Conservation (phyloP, 2,888 invertebrate species). For the Metalampra italica region DNA sequence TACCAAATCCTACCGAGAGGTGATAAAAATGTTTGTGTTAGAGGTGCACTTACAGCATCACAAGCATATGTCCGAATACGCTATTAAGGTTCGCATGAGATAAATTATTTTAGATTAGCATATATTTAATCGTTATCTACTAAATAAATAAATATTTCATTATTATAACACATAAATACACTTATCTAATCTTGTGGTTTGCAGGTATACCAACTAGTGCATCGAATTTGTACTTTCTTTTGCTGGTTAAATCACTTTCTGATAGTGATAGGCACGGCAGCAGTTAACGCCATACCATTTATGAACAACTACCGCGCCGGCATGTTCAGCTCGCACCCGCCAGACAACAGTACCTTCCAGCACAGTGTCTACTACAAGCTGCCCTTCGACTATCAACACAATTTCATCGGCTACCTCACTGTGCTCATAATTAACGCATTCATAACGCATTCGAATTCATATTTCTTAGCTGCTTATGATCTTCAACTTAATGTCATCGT, state of each 20-base stretch:
- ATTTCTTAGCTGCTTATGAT: constrained; percentile 22
- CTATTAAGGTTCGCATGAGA: no score
- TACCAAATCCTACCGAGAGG: no score
- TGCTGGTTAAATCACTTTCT: constrained; percentile 11
- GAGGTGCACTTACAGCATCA: no score
- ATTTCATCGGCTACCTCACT: constrained; percentile 11
- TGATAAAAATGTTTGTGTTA: no score
- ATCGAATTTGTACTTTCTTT: constrained; percentile 21
- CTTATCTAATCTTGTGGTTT: constrained; percentile 1
- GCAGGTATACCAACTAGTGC: constrained; percentile 20
- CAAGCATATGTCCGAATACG: no score
- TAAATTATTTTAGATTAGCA: no score
- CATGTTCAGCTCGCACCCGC: constrained; percentile 8
- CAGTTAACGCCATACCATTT: constrained; percentile 21
- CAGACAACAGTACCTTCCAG: constrained; percentile 16
- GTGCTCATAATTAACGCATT: constrained; percentile 15
- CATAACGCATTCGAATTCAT: constrained; percentile 7
- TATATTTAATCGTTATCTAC: no score
- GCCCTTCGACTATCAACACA: constrained; percentile 15
- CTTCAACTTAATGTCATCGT: constrained; percentile 24
- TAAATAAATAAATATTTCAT: no score
- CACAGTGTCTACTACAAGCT: constrained; percentile 16
- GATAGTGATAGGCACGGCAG: constrained; percentile 12
- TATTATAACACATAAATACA: no score
- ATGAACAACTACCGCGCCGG: constrained; percentile 19